phyloP scores from a whole-genome alignment of 1,140 invertebrate species.

The Macrobrachium rosenbergii region DNA sequence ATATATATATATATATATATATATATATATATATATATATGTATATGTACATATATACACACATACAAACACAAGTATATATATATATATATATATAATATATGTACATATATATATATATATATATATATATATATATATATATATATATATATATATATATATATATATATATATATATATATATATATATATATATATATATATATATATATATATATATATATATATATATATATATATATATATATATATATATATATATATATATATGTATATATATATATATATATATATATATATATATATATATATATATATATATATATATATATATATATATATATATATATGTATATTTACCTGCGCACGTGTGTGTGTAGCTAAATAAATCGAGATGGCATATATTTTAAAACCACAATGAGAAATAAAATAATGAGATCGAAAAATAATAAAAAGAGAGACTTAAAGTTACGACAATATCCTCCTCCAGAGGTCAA shows the following conservation, averaged over 20 bases:
- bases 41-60: neutral
- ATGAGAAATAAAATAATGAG: too few relatives aligned
- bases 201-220: constrained; percentile 19
- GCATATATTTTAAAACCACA: too few relatives aligned
- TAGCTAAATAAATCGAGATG: too few relatives aligned
- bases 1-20: constrained; percentile 27
- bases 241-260: constrained; percentile 27
- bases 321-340: neutral
- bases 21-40: constrained; percentile 19
- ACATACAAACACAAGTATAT: constrained; percentile 19
- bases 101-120: constrained; percentile 19
- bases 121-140: constrained; percentile 14
- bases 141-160: constrained; percentile 27
- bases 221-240: constrained; percentile 17
- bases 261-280: constrained; percentile 23
- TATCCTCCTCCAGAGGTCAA: too few relatives aligned
- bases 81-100: constrained; percentile 27
- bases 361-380: too few relatives aligned
- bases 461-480: too few relatives aligned
- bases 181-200: constrained; percentile 27
- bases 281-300: constrained; percentile 27
- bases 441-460: too few relatives aligned
- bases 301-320: constrained; percentile 21
- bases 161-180: neutral
- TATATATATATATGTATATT: too few relatives aligned